Base-by-base conservation (phyloP, 2,113 vertebrate species). In the Rafetus swinhoei region DNA sequence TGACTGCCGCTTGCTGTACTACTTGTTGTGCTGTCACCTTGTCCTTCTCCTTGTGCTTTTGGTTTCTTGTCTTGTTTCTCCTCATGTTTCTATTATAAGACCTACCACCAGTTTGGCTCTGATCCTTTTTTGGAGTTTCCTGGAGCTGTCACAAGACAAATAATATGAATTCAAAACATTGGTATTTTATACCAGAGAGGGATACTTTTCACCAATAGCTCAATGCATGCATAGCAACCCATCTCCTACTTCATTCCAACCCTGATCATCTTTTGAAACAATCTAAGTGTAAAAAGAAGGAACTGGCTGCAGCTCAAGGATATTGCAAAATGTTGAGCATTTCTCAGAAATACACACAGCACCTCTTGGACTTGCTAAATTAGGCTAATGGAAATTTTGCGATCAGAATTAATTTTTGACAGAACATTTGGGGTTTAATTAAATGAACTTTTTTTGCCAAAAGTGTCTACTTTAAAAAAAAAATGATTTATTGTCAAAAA, bases 351-450 rank as follows among this genome's bases (percentile, higher is more conserved):
- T 59, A 8, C 45, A 32, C 3, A 59, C 3, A 4, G 27, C 65
- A 13, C 1, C 32, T 83, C 7, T 19, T 86, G 6, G 19, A 85
- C 22, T 29, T 32, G 2, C 1, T 3, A 14, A 69, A 45, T 62
- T 35, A 69, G 69, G 74, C 21, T 24, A 19, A 19, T 25, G 22
- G 72, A 45, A 25, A 45, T 45, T 45, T 45, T 45, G 45, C 22
- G 2, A 39, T 7, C 9, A 10, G 9, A 76, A 76, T 11, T 45
- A 2, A 22, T 45, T 76, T 52, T 84, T 6, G 81, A 15, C 0
- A 81, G 82, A 92, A 72, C 7, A 0, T 12, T 27, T 0, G 0
- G 18, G 1, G 25, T 89, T 81, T 86, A n/a, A 29, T 54, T 39
- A 39, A 7, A 80, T n/a, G 7, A 18, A 14, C 0, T 74, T 2